Evolutionary conservation across 2,113 vertebrate species (phyloP).

Genomic region (Symphodus melops): DNA sequence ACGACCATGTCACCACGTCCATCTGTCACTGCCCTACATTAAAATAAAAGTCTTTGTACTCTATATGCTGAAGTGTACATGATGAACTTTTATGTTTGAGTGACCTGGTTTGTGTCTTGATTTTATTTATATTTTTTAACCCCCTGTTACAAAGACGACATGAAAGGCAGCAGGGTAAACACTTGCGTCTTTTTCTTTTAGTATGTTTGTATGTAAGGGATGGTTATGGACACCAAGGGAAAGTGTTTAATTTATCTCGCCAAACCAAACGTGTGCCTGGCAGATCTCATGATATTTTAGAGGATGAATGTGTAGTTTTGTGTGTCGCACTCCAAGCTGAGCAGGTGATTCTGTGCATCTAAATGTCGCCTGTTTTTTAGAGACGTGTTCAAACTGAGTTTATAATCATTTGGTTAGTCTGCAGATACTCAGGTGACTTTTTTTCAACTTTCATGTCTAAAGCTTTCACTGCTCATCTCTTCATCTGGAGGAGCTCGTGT

Average conservation of each 20-base stretch:
- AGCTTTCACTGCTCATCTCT: neutral
- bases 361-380: neutral
- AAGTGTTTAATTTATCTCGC: constrained; percentile 20
- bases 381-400: constrained; percentile 5
- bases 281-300: constrained; percentile 9
- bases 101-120: neutral
- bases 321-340: constrained; percentile 21
- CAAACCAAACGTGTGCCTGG: constrained; percentile 48
- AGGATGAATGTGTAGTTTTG: constrained; percentile 1
- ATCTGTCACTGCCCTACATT: neutral
- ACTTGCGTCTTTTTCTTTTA: neutral
- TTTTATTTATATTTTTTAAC: neutral
- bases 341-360: neutral
- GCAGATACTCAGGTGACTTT: neutral
- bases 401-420: constrained; percentile 8
- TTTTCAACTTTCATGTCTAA: neutral
- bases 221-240: neutral
- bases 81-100: constrained; percentile 35
- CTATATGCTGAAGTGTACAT: constrained; percentile 37
- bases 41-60: constrained; percentile 30
- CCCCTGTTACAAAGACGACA: constrained; percentile 10
- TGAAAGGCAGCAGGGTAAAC: neutral
- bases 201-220: constrained; percentile 3
- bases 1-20: neutral
- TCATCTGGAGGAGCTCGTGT: neutral